phyloP scores from a whole-genome alignment of 2,113 vertebrate species.

The Saccopteryx bilineata region DNA sequence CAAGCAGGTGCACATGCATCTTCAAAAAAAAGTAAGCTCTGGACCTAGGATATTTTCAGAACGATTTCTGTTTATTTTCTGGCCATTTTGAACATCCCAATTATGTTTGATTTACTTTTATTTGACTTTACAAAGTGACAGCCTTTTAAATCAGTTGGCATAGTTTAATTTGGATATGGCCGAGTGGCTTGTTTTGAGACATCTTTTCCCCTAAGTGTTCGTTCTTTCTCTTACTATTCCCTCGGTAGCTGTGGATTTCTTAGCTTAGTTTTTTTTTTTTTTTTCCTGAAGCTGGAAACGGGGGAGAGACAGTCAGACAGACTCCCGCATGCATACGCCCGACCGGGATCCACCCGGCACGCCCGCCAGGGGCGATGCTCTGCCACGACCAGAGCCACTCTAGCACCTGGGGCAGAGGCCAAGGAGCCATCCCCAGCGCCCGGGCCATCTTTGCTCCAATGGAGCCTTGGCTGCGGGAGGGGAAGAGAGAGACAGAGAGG shows the following conservation, averaged over 20 bases:
- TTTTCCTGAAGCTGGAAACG: too few species aligned
- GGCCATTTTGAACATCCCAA: neutral
- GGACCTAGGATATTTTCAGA: neutral
- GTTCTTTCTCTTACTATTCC: slow-evolving; percentile 52
- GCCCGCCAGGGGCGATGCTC: too few species aligned
- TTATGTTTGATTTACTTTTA: slow-evolving; percentile 42
- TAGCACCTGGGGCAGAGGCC: too few species aligned
- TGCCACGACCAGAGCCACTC: too few species aligned
- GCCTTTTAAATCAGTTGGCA: slow-evolving; percentile 48
- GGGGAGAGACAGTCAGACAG: too few species aligned
- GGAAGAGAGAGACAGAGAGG: too few species aligned
- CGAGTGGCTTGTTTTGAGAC: slow-evolving; percentile 40
- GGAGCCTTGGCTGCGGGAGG: too few species aligned
- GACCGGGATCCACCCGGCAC: too few species aligned
- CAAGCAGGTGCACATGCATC: neutral
- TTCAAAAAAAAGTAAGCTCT: neutral
- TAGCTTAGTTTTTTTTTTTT: neutral
- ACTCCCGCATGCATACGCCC: too few species aligned
- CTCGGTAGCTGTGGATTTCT: neutral
- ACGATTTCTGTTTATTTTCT: slow-evolving; percentile 57
- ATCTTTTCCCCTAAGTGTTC: slow-evolving; percentile 32
- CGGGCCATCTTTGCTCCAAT: too few species aligned
- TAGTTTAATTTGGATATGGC: slow-evolving; percentile 38
- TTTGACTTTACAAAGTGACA: slow-evolving; percentile 52
- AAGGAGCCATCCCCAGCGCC: too few species aligned